These are phyloP conservation scores for Clarias magur DNA, from an alignment of 2,113 vertebrate genomes.

Conservation along the genomic window DNA sequence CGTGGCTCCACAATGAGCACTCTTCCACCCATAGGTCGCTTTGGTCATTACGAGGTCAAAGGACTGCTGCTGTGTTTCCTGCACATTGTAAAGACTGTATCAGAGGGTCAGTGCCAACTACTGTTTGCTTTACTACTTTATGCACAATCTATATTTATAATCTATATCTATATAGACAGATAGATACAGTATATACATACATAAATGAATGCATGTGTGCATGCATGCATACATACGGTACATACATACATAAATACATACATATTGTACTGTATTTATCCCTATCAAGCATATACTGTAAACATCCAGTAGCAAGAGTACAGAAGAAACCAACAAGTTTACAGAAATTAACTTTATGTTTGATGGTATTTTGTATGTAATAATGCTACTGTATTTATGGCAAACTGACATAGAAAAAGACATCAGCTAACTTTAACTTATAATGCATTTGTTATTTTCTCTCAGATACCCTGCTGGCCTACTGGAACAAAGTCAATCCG, in stretches of 20 bases:
- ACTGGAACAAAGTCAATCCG: constrained; percentile 91
- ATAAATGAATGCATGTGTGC: no score
- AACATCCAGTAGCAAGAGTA: no score
- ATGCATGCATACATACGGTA: no score
- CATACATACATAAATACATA: no score
- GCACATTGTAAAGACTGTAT: constrained; percentile 87
- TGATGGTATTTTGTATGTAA: background rate
- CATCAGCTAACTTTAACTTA: background rate
- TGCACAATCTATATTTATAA: background rate
- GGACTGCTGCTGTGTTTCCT: constrained; percentile 89
- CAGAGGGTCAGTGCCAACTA: constrained; percentile 82
- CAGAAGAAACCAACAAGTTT: no score
- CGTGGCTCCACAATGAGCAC: constrained; percentile 79
- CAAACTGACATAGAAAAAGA: background rate
- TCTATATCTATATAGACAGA: background rate
- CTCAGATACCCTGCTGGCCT: constrained; percentile 84
- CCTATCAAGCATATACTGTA: no score
- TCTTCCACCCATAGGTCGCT: constrained; percentile 74
- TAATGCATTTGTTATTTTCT: background rate
- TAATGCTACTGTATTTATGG: background rate
- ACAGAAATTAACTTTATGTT: background rate
- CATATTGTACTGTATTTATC: no score
- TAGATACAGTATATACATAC: no score
- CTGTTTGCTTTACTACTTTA: background rate
- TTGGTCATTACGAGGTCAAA: constrained; percentile 89